phyloP scores from a whole-genome alignment of 2,113 vertebrate genomes.

The Pyrgilauda ruficollis region DNA sequence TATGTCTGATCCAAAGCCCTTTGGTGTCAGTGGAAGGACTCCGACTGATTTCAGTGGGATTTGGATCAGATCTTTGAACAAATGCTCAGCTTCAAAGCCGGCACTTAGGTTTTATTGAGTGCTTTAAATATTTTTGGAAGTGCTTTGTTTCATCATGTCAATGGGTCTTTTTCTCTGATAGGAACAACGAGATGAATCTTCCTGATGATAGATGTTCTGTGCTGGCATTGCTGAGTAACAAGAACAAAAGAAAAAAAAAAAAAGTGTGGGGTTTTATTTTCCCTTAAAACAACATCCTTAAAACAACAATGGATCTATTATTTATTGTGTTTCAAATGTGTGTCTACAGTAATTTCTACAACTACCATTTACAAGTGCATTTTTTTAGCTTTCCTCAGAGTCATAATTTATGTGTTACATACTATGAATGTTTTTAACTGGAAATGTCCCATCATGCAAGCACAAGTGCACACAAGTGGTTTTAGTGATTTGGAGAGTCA shows the following conservation, averaged over 20 bases:
- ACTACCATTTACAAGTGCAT: background rate
- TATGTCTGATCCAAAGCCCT: background rate
- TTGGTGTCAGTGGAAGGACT: conserved; percentile 23
- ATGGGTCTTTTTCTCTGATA: background rate
- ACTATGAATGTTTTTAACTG: background rate
- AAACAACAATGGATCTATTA: background rate
- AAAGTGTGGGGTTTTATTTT: background rate
- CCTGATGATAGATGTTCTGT: background rate
- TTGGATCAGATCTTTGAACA: conserved; percentile 5
- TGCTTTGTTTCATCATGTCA: conserved; percentile 20
- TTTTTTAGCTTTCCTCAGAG: background rate
- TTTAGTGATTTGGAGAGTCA: background rate
- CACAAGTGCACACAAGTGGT: background rate
- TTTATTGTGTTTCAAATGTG: background rate
- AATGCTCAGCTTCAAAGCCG: background rate
- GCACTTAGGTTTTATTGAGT: conserved; percentile 1
- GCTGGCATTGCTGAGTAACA: background rate
- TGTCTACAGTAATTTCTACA: background rate
- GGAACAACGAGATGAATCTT: background rate
- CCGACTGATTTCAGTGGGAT: background rate
- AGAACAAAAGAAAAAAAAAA: background rate
- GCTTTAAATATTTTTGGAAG: conserved; percentile 30
- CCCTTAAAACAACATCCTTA: background rate
- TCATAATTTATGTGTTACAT: background rate
- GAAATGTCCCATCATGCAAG: background rate